Base-by-base conservation (phyloP, 2,113 vertebrate species). In the Typhlomys cinereus region DNA sequence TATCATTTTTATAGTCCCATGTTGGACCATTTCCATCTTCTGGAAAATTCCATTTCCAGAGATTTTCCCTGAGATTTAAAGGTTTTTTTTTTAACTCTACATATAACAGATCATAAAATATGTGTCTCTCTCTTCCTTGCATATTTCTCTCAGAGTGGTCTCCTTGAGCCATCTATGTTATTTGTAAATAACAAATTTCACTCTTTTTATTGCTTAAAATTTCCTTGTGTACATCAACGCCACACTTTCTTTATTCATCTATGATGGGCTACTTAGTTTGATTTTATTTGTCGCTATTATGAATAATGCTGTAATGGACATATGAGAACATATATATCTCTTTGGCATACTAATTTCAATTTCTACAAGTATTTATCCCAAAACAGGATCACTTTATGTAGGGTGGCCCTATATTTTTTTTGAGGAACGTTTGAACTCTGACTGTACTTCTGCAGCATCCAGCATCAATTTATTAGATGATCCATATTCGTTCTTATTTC, bases 381-480 rank as follows among this genome's bases (percentile, higher is more conserved):
- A 62, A 90, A 2, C 59, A 29, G 41, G 25, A 57, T 39, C 52
- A 52, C 54, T 57, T 71, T 10, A 9, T 67, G 59, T 46, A 29
- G 10, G 70, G 27, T 87, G 46, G 36, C 31, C 39, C 31, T 61
- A 52, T 54, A 46, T 46, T 34, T 41, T 80, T 75, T 66, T 54
- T 94, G 4, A 70, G 4, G 2, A 71, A 54, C 20, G 18, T 95
- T 70, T 52, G 91, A 84, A 88, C 52, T 82, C 39, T 36, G 9
- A 70, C 46, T 96, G 67, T 9, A n/a, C 85, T 4, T 78, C 39
- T 95, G 12, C 14, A 81, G 14, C 57, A 89, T 34, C 75, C 80
- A 95, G 64, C 54, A 57, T 93, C 11, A 62, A 81, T 66, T 59
- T 92, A 74, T 92, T 97, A 82, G 88, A 66, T 89, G 91, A 89